Evolutionary conservation across 2,888 invertebrate species (phyloP), one percentile per base, ranked within the genome.

Genomic region (Stenoptilia bipunctidactyla): DNA sequence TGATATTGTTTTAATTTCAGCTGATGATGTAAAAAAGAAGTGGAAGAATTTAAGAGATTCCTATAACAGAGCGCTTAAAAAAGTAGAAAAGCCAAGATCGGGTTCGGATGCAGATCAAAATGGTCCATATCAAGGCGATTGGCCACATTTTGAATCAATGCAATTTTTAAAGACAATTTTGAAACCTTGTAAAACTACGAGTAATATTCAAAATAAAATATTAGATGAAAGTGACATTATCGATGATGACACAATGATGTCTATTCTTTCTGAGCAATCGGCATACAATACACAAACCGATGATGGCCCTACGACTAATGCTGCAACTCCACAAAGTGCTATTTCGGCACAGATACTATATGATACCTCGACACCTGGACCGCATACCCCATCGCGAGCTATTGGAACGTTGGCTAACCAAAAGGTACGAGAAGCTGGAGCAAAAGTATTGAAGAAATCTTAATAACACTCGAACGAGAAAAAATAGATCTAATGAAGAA

Each of bases 401-500:
- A 6, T 40, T 42, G 42, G 36, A 40, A 42, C 36, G 42, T 36
- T 42, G 42, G 37, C 36, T 40, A 39, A 39, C 35, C 39, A 42
- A 40, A 42, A 39, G 42, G 42, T 39, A 42, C 42, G 39, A 39
- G 42, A 39, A 41, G 12, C 36, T 42, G 27, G 40, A 36, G 27
- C 40, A 42, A 40, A 39, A 42, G 42, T 42, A 37, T 42, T 40
- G 42, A 42, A 42, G 40, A 42, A 42, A 42, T 40, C 34, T 42
- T 40, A 42, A 42, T 40, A 42, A 39, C 39, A 42, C 42, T 40
- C 35, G 37, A 40, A 42, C 37, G 34, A 42, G 40, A 42, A 40
- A 40, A 40, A n/a, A 39, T 42, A 42, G 37, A 37, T 30, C 37
- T 40, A 42, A 42, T 40, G 40, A 39, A 39, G 15, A 39, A 39